Base-by-base conservation (phyloP, 37 sponge, comb jelly and placozoan genomes). In the Cladorhizidae sp. region DNA sequence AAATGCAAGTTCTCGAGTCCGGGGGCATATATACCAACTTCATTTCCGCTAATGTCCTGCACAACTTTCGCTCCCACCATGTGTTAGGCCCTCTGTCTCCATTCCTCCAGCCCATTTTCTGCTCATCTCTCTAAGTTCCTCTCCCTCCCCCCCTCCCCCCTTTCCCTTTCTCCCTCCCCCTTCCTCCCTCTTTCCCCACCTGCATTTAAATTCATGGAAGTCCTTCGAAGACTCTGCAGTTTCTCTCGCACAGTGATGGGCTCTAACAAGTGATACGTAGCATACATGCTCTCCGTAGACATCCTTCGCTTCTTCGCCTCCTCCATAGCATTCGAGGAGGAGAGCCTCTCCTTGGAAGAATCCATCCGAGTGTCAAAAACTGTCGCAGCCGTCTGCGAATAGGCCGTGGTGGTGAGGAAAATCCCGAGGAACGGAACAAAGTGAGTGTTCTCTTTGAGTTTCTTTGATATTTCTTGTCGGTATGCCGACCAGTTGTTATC, bases 361-460 rank as follows among this genome's bases (percentile, higher is more conserved):
- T 38, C 15, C 2, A 8, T 23, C 11, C 45, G 26, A 25, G 72
- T 23, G 40, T 3, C 7, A 2, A 7, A 20, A 5, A 49, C 5
- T 5, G 9, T 21, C 28, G 15, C 61, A 40, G 77, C 77, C 6
- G n/a, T 43, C 62, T 76, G 77, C 5, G 62, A 39, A 1, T 59
- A 32, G 21, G 77, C 82, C 3, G 81, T 52, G 25, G 81, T 40
- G 33, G 91, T 86, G 71, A 91, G 91, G 40, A 91, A 86, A 39
- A 72, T 72, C 14, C 91, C 91, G 17, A 91, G 84, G 88, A 86
- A 91, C 0, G 91, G 91, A 17, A 91, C 57, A 20, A 74, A 83
- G 5, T 79, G 91, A 26, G 79, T 51, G n/a, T 57, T 65, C n/a
- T 38, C 22, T 9, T 57, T 2, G 43, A 80, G 68, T n/a, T 67